Percentiles rank a stretch among this genome's conserved stretches.
Evolutionary conservation across 2,888 invertebrate species (phyloP).

Genomic region (Melieria picta): DNA sequence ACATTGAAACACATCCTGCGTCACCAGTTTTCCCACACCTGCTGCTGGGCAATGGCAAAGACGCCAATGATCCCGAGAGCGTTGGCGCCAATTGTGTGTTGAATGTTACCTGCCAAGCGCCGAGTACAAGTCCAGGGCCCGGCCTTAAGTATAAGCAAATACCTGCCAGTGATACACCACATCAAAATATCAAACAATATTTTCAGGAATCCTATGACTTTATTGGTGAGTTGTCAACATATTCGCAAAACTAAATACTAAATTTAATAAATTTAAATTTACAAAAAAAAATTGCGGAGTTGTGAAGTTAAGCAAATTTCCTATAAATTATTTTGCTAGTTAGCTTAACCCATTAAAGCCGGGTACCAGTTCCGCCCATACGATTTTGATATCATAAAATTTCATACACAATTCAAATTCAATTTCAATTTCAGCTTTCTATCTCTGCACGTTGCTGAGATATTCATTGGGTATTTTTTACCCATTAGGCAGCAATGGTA

Average conservation of each 20-base stretch:
- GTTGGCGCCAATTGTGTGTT: slow-evolving; percentile 82
- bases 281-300: too few species aligned
- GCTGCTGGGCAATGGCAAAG: slow-evolving; percentile 83
- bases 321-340: too few species aligned
- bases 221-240: slow-evolving; percentile 74
- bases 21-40: slow-evolving; percentile 83
- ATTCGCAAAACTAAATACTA: not conserved
- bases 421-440: too few species aligned
- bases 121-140: slow-evolving; percentile 72
- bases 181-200: slow-evolving; percentile 88
- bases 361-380: too few species aligned
- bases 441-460: too few species aligned
- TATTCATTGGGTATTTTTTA: too few species aligned
- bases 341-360: too few species aligned
- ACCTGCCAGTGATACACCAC: slow-evolving; percentile 84
- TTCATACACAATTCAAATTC: too few species aligned
- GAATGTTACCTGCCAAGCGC: slow-evolving; percentile 82
- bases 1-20: slow-evolving; percentile 79
- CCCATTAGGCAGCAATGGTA: too few species aligned
- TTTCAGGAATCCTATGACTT: slow-evolving; percentile 88
- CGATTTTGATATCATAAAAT: too few species aligned
- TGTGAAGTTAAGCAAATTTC: too few species aligned
- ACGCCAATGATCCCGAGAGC: slow-evolving; percentile 78
- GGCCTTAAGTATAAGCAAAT: slow-evolving; percentile 80
- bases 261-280: too few species aligned